Evolutionary conservation across 2,888 invertebrate species (phyloP).

Genomic region (Pterostichus madidus): DNA sequence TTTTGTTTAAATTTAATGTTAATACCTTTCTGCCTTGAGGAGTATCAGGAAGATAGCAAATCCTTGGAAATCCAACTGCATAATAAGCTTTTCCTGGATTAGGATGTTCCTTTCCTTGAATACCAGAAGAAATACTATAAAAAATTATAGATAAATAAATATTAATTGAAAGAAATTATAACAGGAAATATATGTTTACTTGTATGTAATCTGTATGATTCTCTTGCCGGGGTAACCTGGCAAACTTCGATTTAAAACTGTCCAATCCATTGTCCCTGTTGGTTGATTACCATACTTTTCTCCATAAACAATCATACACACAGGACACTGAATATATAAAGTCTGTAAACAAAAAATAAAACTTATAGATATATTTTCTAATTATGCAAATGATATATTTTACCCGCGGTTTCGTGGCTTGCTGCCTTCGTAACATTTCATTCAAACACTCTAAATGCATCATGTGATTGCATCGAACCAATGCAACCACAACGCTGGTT

Average conservation of each 20-base stretch:
- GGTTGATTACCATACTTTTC: constrained; percentile 90
- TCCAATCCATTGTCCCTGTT: constrained; percentile 90
- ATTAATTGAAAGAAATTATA: neutral
- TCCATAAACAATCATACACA: constrained; percentile 91
- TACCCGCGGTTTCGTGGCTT: constrained; percentile 74
- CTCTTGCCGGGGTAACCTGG: constrained; percentile 85
- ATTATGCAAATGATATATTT: neutral
- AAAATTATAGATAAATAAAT: constrained; percentile 49
- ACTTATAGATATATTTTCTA: constrained; percentile 65
- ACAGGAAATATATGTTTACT: constrained; percentile 77
- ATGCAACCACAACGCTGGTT: constrained; percentile 80
- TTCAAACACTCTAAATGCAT: constrained; percentile 90
- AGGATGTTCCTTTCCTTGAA: constrained; percentile 89
- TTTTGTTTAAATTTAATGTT: too few species aligned
- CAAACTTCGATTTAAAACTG: constrained; percentile 83
- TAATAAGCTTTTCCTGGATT: constrained; percentile 91
- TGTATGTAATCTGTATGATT: constrained; percentile 91
- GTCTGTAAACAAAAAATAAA: constrained; percentile 69
- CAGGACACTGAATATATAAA: constrained; percentile 91
- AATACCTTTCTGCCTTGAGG: constrained; percentile 84
- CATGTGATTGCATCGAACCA: constrained; percentile 88
- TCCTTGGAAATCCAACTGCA: constrained; percentile 91
- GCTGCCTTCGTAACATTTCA: constrained; percentile 85
- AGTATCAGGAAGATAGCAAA: constrained; percentile 91
- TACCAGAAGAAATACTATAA: constrained; percentile 90